phyloP scores from a whole-genome alignment of 2,888 invertebrate species.

The Perithous albicinctus region DNA sequence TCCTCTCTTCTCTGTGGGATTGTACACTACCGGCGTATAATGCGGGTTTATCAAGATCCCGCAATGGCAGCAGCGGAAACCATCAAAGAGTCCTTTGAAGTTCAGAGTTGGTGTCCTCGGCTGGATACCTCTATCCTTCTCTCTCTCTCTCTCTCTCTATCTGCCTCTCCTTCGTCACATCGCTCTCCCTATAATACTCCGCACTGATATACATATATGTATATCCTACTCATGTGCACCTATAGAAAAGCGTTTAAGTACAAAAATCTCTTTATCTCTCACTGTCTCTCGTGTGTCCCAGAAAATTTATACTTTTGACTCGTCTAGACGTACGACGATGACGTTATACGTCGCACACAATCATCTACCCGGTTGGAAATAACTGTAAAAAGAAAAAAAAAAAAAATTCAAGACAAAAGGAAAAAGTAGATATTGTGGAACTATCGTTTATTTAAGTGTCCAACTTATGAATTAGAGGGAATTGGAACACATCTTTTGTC shows the following conservation, averaged over 20 bases:
- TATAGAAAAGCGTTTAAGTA: constrained; percentile 33
- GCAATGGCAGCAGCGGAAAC: constrained; percentile 82
- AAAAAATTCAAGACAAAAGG: no score
- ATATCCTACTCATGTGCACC: constrained; percentile 27
- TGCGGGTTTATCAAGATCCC: constrained; percentile 83
- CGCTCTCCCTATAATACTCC: constrained; percentile 58
- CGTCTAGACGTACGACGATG: constrained; percentile 16
- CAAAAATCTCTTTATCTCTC: constrained; percentile 40
- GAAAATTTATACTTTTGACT: constrained; percentile 29
- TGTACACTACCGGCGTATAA: constrained; percentile 80
- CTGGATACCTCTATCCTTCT: constrained; percentile 70
- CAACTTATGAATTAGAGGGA: no score
- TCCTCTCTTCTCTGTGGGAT: constrained; percentile 56
- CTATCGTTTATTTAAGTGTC: no score
- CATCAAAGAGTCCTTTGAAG: constrained; percentile 84
- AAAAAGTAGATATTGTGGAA: neutral
- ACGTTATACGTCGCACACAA: constrained; percentile 5
- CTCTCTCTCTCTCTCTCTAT: constrained; percentile 55
- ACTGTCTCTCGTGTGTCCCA: constrained; percentile 16
- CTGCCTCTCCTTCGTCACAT: constrained; percentile 52
- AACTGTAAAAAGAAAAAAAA: neutral
- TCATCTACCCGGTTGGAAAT: neutral
- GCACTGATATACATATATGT: constrained; percentile 25
- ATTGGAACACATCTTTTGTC: no score
- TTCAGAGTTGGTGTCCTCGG: constrained; percentile 80